Conservation (phyloP, 2,888 invertebrate genomes). For the Rhogogaster chlorosoma region DNA sequence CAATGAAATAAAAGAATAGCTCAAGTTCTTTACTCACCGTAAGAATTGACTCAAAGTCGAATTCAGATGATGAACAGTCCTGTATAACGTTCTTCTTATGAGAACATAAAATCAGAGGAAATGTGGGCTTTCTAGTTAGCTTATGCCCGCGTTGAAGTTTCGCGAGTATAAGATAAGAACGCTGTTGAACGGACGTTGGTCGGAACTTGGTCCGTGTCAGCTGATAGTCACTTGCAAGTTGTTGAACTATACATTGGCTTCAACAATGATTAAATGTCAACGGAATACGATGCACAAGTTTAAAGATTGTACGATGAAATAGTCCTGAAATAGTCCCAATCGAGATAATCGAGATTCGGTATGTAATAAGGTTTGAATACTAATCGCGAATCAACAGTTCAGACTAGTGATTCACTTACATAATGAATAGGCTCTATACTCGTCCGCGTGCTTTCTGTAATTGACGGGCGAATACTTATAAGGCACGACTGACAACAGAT, state of each 20-base stretch:
- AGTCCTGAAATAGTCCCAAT: background rate
- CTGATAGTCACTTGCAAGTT: constrained; percentile 16
- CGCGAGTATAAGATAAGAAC: constrained; percentile 34
- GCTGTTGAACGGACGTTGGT: constrained; percentile 6
- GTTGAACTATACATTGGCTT: background rate
- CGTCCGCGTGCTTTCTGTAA: background rate
- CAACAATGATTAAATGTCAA: constrained; percentile 32
- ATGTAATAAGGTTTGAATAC: background rate
- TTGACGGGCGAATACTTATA: background rate
- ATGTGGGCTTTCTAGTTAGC: background rate
- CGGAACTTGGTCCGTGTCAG: background rate
- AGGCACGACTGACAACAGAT: background rate
- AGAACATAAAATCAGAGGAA: background rate
- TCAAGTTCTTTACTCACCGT: background rate
- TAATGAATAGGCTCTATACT: background rate
- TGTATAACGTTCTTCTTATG: background rate
- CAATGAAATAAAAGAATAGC: background rate
- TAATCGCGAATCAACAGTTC: background rate
- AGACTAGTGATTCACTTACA: background rate
- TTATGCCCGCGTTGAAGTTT: constrained; percentile 11
- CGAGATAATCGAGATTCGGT: background rate
- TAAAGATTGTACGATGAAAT: background rate
- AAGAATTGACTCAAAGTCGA: background rate
- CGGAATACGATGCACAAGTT: background rate
- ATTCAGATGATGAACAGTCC: background rate